Base-by-base conservation (phyloP, 2,888 invertebrate species). In the Caenorhabditis becei region DNA sequence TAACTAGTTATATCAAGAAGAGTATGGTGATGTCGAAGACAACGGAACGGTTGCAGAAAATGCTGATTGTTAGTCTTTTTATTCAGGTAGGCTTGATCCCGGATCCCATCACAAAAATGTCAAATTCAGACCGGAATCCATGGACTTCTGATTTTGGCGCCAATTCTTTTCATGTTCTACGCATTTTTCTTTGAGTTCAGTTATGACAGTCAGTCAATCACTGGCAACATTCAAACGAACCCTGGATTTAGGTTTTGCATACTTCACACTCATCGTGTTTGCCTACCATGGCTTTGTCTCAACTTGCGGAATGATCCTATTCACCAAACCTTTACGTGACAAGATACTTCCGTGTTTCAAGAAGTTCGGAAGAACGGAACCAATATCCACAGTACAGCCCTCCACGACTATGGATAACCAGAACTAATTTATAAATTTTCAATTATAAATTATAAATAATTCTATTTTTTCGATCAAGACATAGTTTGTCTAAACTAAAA, bases 301-400 rank as follows among this genome's bases (percentile, higher is more conserved):
- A 14, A 58, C 58, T 1, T 58, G 58, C 35, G 32, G 35, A 8
- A 58, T 58, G 58, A 58, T 58, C n/a, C 18, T 58, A 3, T 58
- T 58, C 58, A 58, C 58, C 18, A 58, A 58, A 35, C 58, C 58
- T 2, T 1, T 58, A 7, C 58, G 58, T 2, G 58, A 58, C 18
- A 58, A 20, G 16, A 20, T 58, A 1, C 5, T 49, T 3, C 41
- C 41, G 20, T 49, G 18, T 49, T 7, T 49, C 20, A 7, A 49
- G 20, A 49, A 41, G 2, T 2, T 41, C 14, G 14, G 41, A 41
- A 10, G 14, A 41, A 41, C 41, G 16, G 41, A 41, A 16, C 41
- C 41, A 3, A 41, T 41, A 10, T 41, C 41, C 10, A 10, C 35
- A 8, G 35, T 10, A 5, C 35, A 10, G 35, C 5, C 35, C 7